These are phyloP conservation scores for Hyles vespertilio DNA, from an alignment of 1,140 invertebrate species.

Conservation along the genomic window DNA sequence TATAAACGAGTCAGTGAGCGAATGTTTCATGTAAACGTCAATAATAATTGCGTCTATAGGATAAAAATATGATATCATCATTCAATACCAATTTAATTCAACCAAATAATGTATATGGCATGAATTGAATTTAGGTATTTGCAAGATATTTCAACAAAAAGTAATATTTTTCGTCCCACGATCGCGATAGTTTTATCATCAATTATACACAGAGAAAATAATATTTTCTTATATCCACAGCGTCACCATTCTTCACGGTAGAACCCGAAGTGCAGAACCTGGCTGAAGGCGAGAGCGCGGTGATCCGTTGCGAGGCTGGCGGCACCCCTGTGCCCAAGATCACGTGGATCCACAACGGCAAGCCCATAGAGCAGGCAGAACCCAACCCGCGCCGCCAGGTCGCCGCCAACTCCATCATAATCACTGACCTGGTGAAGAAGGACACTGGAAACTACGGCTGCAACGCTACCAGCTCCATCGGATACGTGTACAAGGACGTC, in stretches of 20 bases:
- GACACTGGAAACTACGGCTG: constrained; percentile 99
- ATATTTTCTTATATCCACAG: constrained; percentile 57
- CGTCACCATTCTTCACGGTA: constrained; percentile 94
- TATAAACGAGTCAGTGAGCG: no score
- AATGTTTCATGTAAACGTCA: no score
- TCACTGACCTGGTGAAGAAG: constrained; percentile 87
- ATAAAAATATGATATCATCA: no score
- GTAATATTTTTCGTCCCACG: no score
- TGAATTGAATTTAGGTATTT: no score
- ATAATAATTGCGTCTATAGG: no score
- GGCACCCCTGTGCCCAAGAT: constrained; percentile 94
- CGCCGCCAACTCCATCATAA: constrained; percentile 85
- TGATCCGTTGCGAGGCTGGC: constrained; percentile 91
- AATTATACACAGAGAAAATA: not conserved
- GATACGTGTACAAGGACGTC: constrained; percentile 98
- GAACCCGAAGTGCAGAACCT: constrained; percentile 92
- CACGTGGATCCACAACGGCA: constrained; percentile 98
- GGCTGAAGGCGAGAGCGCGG: constrained; percentile 93
- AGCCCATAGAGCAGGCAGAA: constrained; percentile 86
- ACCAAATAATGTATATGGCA: no score
- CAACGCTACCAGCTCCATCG: constrained; percentile 98
- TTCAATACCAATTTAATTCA: no score
- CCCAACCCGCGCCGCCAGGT: constrained; percentile 84
- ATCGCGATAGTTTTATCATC: no score
- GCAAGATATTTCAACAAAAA: no score